phyloP scores from a whole-genome alignment of 2,113 vertebrate genomes.

The Nanorana parkeri region DNA sequence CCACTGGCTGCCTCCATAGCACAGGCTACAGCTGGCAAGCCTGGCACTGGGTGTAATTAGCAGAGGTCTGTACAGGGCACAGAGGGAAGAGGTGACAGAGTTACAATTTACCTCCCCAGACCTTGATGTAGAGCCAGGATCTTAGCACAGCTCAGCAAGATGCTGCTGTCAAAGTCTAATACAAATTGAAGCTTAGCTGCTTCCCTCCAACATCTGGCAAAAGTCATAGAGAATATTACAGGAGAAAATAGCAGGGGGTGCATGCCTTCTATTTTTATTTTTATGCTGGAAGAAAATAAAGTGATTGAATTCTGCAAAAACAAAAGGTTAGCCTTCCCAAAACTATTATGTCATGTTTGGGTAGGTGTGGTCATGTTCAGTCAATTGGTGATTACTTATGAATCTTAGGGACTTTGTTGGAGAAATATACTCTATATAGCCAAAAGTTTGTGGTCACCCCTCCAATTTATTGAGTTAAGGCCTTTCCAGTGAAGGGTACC shows the following conservation, averaged over 20 bases:
- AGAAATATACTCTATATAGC: no score
- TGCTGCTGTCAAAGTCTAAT: background rate
- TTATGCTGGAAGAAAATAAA: no score
- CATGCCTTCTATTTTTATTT: background rate
- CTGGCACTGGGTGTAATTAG: background rate
- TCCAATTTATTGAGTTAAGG: no score
- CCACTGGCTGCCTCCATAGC: background rate
- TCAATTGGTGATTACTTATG: no score
- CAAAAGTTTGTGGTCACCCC: no score
- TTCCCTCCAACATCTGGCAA: background rate
- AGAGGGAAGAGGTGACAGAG: background rate
- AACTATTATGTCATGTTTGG: no score
- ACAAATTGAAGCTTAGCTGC: background rate
- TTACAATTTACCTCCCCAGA: background rate
- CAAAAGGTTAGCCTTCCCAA: no score
- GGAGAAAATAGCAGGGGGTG: background rate
- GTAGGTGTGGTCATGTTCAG: no score
- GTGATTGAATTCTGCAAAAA: no score
- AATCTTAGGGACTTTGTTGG: no score
- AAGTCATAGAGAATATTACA: background rate
- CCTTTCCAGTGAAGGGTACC: no score
- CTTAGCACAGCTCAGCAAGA: background rate
- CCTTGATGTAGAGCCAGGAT: slow-evolving; percentile 37
- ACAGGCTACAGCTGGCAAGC: background rate
- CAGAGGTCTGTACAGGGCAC: background rate